Evolutionary conservation across 2,888 invertebrate species (phyloP).

Genomic region (Deroplatys truncata): DNA sequence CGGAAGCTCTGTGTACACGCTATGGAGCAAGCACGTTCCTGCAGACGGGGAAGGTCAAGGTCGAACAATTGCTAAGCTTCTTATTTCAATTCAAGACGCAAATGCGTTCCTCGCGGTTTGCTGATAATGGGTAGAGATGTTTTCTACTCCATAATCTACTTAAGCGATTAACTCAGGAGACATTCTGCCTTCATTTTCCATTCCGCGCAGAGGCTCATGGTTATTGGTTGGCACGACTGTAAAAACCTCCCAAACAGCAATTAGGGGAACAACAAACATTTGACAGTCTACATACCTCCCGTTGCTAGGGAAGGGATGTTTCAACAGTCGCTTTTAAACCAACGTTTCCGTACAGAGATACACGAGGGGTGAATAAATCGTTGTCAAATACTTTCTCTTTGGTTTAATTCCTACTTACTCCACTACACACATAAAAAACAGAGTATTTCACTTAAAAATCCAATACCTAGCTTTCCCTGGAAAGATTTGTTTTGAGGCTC

Average conservation of each 20-base stretch:
- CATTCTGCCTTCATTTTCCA: neutral
- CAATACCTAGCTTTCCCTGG: no score
- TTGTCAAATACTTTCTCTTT: no score
- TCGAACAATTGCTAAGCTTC: neutral
- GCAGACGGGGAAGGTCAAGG: neutral
- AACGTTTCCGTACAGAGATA: no score
- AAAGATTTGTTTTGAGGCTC: no score
- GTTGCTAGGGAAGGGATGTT: no score
- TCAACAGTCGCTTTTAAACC: no score
- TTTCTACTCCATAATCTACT: neutral
- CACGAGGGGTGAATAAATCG: no score
- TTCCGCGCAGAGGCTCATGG: neutral
- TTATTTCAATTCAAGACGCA: neutral
- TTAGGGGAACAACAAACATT: neutral
- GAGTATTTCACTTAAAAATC: no score
- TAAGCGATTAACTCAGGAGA: neutral
- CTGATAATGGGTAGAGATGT: neutral
- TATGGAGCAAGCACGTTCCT: neutral
- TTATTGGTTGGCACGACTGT: neutral
- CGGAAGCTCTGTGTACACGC: no score
- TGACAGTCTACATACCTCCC: no score
- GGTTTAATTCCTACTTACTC: no score
- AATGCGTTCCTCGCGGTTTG: neutral
- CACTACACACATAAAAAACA: no score
- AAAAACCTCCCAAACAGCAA: neutral